phyloP scores from a whole-genome alignment of 2,797 vertebrate species.

The Gallinago solitaria region DNA sequence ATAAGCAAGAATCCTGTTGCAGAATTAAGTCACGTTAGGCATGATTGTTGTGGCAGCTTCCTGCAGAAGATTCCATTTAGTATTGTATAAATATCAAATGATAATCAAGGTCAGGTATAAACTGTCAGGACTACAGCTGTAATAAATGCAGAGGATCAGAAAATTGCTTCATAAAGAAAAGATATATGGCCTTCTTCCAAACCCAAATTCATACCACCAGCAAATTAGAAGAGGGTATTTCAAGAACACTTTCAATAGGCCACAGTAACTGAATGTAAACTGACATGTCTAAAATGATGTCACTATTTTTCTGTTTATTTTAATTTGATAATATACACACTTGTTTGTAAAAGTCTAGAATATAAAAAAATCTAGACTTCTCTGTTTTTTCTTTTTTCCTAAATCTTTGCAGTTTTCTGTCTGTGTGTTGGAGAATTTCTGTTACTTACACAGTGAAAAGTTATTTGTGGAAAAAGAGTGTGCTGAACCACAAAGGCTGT shows the following conservation, averaged over 20 bases:
- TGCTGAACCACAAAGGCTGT: not conserved
- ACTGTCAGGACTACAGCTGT: conserved; percentile 22
- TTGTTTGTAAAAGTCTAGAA: not conserved
- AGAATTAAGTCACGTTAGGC: not conserved
- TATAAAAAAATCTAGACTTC: not conserved
- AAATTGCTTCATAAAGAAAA: conserved; percentile 68
- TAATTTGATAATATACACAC: not conserved
- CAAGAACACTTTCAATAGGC: conserved; percentile 56
- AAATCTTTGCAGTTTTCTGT: not conserved
- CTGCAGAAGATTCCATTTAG: conserved; percentile 27
- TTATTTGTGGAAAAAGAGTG: not conserved
- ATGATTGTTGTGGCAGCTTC: not conserved
- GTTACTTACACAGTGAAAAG: not conserved
- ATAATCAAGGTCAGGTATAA: conserved; percentile 65
- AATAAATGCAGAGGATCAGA: conserved; percentile 70
- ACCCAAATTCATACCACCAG: conserved; percentile 34
- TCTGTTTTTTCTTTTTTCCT: not conserved
- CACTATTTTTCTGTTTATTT: conserved; percentile 14
- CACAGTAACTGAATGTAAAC: conserved; percentile 20
- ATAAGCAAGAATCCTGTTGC: not conserved
- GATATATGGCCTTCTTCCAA: conserved; percentile 53
- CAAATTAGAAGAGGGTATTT: conserved; percentile 67
- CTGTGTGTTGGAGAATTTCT: not conserved
- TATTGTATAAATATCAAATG: conserved; percentile 41
- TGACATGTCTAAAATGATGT: not conserved